These are phyloP conservation scores for Physocephala rufipes DNA, from an alignment of 2,888 invertebrate genomes.

Conservation along the genomic window DNA sequence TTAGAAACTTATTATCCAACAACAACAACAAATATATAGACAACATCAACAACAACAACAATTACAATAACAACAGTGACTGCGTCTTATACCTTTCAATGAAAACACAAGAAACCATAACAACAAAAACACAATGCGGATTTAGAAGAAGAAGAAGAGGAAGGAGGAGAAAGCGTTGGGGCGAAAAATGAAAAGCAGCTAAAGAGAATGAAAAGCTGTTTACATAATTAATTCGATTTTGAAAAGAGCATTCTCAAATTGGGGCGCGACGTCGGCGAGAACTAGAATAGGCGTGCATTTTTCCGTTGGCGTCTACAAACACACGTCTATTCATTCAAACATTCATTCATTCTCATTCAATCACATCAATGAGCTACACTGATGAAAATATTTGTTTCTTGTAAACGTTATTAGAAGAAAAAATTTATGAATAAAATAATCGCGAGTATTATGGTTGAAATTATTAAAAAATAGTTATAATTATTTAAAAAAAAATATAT, in stretches of 20 bases:
- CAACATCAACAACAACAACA: slow-evolving; percentile 22
- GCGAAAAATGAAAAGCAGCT: slow-evolving; percentile 25
- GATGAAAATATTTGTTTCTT: not conserved
- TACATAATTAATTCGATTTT: slow-evolving; percentile 52
- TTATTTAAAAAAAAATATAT: too few relatives aligned
- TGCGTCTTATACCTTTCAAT: not conserved
- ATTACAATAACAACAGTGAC: not conserved
- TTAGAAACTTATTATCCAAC: not conserved
- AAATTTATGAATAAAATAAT: too few relatives aligned
- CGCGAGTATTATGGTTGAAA: too few relatives aligned
- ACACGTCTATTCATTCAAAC: too few relatives aligned
- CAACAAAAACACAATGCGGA: not conserved
- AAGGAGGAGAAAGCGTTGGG: slow-evolving; percentile 49
- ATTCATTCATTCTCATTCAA: too few relatives aligned
- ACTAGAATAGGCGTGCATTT: slow-evolving; percentile 33
- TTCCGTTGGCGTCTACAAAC: not conserved
- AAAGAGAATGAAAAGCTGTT: slow-evolving; percentile 51
- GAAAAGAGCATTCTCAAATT: slow-evolving; percentile 46
- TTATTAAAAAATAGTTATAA: too few relatives aligned
- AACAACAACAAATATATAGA: slow-evolving; percentile 25
- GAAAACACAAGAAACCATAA: not conserved
- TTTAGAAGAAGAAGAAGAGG: slow-evolving; percentile 25
- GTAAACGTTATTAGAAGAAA: not conserved
- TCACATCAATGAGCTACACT: not conserved
- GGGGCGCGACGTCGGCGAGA: slow-evolving; percentile 26